These are phyloP conservation scores for Ectobius pallidus DNA, from an alignment of 2,888 invertebrate species.

Conservation along the genomic window DNA sequence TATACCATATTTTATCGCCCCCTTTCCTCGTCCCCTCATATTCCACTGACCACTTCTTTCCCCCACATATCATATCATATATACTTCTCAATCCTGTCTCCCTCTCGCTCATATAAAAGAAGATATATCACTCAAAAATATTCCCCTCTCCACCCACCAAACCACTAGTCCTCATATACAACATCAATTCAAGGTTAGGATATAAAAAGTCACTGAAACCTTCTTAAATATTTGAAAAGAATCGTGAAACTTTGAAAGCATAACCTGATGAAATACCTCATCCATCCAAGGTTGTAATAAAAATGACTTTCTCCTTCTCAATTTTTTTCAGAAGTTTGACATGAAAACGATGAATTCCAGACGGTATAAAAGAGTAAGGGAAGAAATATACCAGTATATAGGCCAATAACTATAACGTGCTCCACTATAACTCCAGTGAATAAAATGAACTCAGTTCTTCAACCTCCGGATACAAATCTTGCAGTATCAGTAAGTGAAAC, in stretches of 20 bases:
- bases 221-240: conserved; percentile 8
- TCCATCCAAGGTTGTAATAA: conserved; percentile 14
- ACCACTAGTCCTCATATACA: neutral
- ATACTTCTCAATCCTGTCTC: conserved; percentile 15
- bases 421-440: neutral
- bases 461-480: neutral
- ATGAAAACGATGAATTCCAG: neutral
- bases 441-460: neutral
- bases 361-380: neutral
- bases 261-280: conserved; percentile 16
- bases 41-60: conserved; percentile 22
- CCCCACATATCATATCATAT: conserved; percentile 22
- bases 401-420: neutral
- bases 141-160: no score
- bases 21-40: neutral
- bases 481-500: neutral
- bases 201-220: conserved; percentile 8
- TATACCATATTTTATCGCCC: conserved; percentile 28
- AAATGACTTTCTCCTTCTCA: conserved; percentile 4
- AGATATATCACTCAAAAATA: conserved; percentile 23
- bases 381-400: neutral
- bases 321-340: neutral
- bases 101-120: conserved; percentile 10
- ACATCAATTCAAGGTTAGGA: conserved; percentile 6
- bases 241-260: neutral